These are phyloP conservation scores for zebrafish (Danio rerio) DNA, from an alignment of 2,113 vertebrate species.

Conservation along the genomic window DNA sequence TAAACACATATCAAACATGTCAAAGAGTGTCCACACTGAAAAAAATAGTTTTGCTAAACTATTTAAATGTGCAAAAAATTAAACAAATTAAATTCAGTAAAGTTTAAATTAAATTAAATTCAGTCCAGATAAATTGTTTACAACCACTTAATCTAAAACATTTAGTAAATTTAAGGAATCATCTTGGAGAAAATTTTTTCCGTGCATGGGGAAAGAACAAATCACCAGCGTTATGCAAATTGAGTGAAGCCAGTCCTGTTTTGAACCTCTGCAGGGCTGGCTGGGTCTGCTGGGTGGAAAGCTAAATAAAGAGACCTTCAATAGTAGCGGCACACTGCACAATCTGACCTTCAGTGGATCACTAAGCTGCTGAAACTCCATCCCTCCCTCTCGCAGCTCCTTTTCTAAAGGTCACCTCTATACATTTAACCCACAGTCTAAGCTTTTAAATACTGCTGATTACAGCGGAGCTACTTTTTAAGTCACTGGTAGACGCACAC, in stretches of 20 bases:
- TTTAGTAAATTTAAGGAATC: too few relatives aligned
- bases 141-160: too few relatives aligned
- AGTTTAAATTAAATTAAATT: too few relatives aligned
- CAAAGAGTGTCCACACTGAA: too few relatives aligned
- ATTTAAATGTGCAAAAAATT: too few relatives aligned
- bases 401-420: constrained; percentile 26
- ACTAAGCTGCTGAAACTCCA: constrained; percentile 61
- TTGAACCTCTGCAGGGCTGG: neutral
- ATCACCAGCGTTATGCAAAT: neutral
- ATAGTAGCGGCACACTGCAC: constrained; percentile 51
- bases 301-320: constrained; percentile 76
- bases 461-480: neutral
- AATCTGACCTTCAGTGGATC: constrained; percentile 73
- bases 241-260: constrained; percentile 21
- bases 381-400: constrained; percentile 45
- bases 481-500: neutral
- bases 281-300: constrained; percentile 65
- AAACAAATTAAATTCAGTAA: too few relatives aligned
- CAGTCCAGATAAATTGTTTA: too few relatives aligned
- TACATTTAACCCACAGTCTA: neutral
- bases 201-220: neutral
- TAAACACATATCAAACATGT: too few relatives aligned
- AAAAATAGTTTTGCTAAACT: too few relatives aligned
- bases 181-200: too few relatives aligned
- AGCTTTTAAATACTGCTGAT: constrained; percentile 18